These are phyloP conservation scores for Ranitomeya variabilis DNA, from an alignment of 2,113 vertebrate genomes.

Conservation along the genomic window DNA sequence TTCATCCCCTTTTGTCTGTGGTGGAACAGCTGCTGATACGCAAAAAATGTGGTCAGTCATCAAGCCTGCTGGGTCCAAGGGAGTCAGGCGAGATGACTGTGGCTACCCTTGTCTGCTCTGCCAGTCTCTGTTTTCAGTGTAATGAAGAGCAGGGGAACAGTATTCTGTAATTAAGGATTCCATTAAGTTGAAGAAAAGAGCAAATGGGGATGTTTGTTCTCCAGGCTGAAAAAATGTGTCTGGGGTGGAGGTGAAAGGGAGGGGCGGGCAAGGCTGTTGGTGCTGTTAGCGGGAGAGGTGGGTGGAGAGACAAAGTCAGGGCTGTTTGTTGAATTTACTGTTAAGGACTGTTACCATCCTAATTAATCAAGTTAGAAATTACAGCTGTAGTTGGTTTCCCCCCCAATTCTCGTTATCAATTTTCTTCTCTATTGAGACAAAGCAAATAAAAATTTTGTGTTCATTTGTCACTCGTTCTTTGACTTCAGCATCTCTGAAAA, in stretches of 20 bases:
- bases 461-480: slow-evolving; percentile 88
- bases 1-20: slow-evolving; percentile 38
- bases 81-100: slow-evolving; percentile 69
- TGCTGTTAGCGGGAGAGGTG: slow-evolving; percentile 77
- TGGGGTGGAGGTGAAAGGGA: slow-evolving; percentile 65
- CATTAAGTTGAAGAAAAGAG: slow-evolving; percentile 98
- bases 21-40: slow-evolving; percentile 71
- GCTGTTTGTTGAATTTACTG: slow-evolving; percentile 92
- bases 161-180: slow-evolving; percentile 99
- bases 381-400: slow-evolving; percentile 85
- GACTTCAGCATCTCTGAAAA: slow-evolving; percentile 92
- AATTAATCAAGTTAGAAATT: slow-evolving; percentile 99
- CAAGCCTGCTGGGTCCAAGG: slow-evolving; percentile 69
- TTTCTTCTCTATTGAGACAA: slow-evolving; percentile 96
- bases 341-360: slow-evolving; percentile 90
- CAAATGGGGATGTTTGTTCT: slow-evolving; percentile 99
- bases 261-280: slow-evolving; percentile 71
- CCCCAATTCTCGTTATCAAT: slow-evolving; percentile 93
- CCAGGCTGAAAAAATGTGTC: slow-evolving; percentile 83
- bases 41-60: slow-evolving; percentile 75
- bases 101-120: slow-evolving; percentile 73
- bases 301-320: slow-evolving; percentile 88
- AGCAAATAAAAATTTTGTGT: slow-evolving; percentile 96
- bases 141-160: slow-evolving; percentile 93
- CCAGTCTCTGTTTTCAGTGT: slow-evolving; percentile 79